Evolutionary conservation across 2,888 invertebrate genomes (phyloP).

Genomic region (Idaea aversata): DNA sequence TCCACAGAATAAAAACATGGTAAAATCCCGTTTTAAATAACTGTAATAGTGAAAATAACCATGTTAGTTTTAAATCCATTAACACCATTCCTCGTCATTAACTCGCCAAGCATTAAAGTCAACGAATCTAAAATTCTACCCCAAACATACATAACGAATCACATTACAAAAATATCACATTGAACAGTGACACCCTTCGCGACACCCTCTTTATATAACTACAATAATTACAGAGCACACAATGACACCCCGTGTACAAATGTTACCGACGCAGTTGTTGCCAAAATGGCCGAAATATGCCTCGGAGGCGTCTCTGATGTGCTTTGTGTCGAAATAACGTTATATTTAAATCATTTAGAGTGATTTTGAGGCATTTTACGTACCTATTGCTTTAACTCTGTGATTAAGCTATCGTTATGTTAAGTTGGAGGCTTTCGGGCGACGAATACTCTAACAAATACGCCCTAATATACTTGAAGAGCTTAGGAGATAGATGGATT

Average conservation of each 20-base stretch:
- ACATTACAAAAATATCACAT: conserved; percentile 54
- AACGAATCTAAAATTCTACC: conserved; percentile 14
- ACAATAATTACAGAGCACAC: background rate
- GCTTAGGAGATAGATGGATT: too few species aligned
- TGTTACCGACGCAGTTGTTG: background rate
- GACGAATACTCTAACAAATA: too few species aligned
- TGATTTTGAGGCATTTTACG: background rate
- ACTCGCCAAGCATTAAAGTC: background rate
- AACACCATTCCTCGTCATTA: background rate
- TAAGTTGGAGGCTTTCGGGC: too few species aligned
- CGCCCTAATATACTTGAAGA: too few species aligned
- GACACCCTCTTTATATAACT: background rate
- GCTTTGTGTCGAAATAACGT: background rate
- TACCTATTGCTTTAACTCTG: too few species aligned
- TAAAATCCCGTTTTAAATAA: too few species aligned
- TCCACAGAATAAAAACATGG: too few species aligned
- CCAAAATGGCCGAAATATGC: background rate
- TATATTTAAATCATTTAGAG: background rate
- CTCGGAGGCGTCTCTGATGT: background rate
- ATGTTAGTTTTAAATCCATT: background rate
- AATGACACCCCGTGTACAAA: background rate
- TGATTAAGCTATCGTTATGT: too few species aligned
- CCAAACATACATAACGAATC: conserved; percentile 37
- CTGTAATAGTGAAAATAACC: background rate
- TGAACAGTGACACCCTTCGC: conserved; percentile 27